Base-by-base conservation (phyloP, 1,140 invertebrate genomes). In the Brachionus koreanus region DNA sequence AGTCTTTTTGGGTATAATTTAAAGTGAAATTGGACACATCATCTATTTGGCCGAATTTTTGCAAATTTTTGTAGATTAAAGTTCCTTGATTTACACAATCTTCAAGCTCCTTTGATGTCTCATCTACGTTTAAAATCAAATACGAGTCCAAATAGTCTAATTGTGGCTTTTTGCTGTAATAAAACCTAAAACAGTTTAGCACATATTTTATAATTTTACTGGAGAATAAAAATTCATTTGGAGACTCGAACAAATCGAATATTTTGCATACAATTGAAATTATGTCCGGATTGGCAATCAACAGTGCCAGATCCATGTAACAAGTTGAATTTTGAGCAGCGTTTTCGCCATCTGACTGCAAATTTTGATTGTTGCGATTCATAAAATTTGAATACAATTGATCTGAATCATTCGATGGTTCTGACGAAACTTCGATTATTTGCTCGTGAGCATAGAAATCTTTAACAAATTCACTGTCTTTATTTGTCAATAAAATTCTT, bases 121-220 rank as follows among this genome's bases (percentile, higher is more conserved):
- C 23, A 25, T 46, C 16, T 10, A 39, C 16, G 25, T 74, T 46
- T 23, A 46, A 25, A 74, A 74, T 46, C 9, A 74, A 74, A 12
- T 46, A 25, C 7, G 19, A 13, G 12, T 74, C 69, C 5, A 46
- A 10, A 13, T 12, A 39, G 13, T 19, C 65, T 25, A n/a, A 3
- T 3, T 13, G 10, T 12, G 12, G 25, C 12, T 23, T 74, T 74
- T 74, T 74, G 16, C n/a, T 72, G 37, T 35, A 74, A 74, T 74
- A 74, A 16, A 19, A 25, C 25, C 19, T 46, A n/a, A 46, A 74
- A n/a, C 69, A 74, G 0, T 13, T 16, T 1, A 74, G 12, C 12
- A 74, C 39, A 49, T 74, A 74, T 49, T 39, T 74, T 4, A 74
- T 74, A 23, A 46, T 13, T 74, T 74, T 23, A 29, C 39, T 74